These are phyloP conservation scores for Paraescarpia echinospica DNA, from an alignment of 1,140 invertebrate genomes.

Conservation along the genomic window DNA sequence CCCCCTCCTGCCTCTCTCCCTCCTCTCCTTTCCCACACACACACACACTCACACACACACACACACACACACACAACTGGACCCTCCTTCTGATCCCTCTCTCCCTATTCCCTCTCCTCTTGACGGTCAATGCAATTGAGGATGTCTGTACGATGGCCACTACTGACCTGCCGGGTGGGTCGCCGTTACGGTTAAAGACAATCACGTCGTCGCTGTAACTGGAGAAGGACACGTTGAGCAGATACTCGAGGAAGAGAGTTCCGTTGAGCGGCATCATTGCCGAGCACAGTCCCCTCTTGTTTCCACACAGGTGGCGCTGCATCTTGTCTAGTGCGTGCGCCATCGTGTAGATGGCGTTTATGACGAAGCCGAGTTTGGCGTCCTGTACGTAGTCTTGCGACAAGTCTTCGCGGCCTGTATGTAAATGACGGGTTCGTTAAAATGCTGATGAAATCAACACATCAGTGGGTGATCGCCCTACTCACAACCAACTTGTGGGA, in stretches of 20 bases:
- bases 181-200: constrained; percentile 78
- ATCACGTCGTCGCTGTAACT: constrained; percentile 69
- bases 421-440: background rate
- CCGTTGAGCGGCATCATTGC: constrained; percentile 70
- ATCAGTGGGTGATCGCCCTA: background rate
- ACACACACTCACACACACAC: too few relatives aligned
- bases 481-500: background rate
- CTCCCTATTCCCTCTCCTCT: too few relatives aligned
- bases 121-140: too few relatives aligned
- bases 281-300: constrained; percentile 63
- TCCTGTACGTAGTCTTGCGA: constrained; percentile 68
- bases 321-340: constrained; percentile 69
- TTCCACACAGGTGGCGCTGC: constrained; percentile 58
- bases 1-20: too few relatives aligned
- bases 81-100: too few relatives aligned
- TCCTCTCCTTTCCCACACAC: too few relatives aligned
- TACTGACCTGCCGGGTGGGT: constrained; percentile 78
- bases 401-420: constrained; percentile 46
- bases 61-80: too few relatives aligned
- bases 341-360: constrained; percentile 73
- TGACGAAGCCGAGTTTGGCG: constrained; percentile 77
- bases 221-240: constrained; percentile 77
- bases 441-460: background rate
- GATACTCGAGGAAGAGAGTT: constrained; percentile 66
- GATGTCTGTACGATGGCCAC: too few relatives aligned